phyloP scores from a whole-genome alignment of 2,113 vertebrate genomes.

The Strigops habroptila region DNA sequence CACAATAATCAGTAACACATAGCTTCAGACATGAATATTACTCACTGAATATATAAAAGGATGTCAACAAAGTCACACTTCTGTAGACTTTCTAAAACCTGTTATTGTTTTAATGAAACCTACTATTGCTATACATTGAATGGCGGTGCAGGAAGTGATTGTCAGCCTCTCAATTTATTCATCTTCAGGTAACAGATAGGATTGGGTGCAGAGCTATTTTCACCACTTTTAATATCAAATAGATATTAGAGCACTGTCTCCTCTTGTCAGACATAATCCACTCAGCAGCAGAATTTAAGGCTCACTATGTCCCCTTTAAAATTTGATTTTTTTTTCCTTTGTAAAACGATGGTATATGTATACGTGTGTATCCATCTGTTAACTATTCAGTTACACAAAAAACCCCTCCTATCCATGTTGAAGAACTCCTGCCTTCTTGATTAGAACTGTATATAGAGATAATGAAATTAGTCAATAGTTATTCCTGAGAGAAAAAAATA shows the following conservation, averaged over 20 bases:
- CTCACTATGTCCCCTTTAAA: background rate
- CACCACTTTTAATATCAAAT: background rate
- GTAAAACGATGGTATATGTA: background rate
- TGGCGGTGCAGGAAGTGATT: background rate
- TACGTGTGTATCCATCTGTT: background rate
- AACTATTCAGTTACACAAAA: background rate
- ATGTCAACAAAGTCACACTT: background rate
- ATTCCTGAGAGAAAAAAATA: background rate
- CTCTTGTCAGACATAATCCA: background rate
- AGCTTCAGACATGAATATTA: slow-evolving; percentile 12
- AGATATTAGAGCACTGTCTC: background rate
- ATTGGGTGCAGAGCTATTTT: background rate
- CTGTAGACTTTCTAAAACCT: background rate
- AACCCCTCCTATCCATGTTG: background rate
- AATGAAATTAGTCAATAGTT: background rate
- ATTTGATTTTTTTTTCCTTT: background rate
- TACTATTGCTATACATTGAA: background rate
- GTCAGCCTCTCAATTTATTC: background rate
- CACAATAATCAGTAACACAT: background rate
- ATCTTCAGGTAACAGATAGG: background rate
- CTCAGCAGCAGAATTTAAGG: background rate
- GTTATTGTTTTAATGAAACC: background rate
- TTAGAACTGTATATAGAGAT: background rate
- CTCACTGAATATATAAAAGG: background rate
- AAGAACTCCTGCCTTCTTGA: background rate